Percentiles rank a stretch among this genome's conserved stretches.
Conservation (phyloP, 2,888 invertebrate species). For the Diogma glabrata region DNA sequence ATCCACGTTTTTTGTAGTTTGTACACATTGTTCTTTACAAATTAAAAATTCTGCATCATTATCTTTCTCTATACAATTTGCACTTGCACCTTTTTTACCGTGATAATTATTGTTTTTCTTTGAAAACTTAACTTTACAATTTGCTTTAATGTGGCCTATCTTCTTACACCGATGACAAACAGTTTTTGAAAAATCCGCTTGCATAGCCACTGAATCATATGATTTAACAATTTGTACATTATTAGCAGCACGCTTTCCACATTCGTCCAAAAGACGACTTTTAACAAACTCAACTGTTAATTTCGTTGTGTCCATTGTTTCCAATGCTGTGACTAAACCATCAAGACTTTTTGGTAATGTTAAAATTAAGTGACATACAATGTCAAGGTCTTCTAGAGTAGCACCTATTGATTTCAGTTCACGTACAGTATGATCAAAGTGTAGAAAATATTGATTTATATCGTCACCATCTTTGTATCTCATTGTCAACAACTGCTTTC, state of each 20-base stretch:
- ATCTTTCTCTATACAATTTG: neutral
- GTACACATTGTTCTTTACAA: too few species aligned
- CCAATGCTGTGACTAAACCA: too few species aligned
- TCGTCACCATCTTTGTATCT: neutral
- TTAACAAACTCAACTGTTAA: too few species aligned
- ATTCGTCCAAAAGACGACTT: too few species aligned
- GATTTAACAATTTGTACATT: too few species aligned
- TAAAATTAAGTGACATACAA: neutral
- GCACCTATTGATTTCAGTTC: conserved; percentile 8
- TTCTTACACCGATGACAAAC: conserved; percentile 2
- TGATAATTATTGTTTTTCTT: neutral
- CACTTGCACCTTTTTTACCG: neutral
- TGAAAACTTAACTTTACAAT: neutral
- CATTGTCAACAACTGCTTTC: conserved; percentile 6
- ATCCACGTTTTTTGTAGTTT: too few species aligned
- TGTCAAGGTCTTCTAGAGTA: neutral
- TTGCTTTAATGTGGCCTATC: neutral
- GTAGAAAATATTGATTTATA: neutral
- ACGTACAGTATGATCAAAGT: too few species aligned
- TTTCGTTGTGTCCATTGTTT: too few species aligned
- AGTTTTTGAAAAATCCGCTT: too few species aligned
- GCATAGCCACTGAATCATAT: too few species aligned
- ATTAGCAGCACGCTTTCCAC: too few species aligned
- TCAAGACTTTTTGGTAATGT: neutral
- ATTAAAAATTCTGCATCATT: neutral